Base-by-base conservation (phyloP, 1,140 invertebrate genomes). In the Forficula auricularia region DNA sequence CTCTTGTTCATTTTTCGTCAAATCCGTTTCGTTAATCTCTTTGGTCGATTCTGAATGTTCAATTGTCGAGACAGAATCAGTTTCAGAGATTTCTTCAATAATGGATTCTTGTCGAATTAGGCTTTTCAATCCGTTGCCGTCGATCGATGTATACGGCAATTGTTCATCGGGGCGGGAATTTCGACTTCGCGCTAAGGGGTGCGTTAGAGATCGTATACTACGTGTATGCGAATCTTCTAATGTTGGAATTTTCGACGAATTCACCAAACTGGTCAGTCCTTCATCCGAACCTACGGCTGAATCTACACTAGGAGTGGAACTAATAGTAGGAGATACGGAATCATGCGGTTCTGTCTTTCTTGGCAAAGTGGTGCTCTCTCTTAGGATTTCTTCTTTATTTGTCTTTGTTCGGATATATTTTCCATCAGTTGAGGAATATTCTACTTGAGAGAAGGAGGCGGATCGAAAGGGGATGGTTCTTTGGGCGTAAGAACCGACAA, bases 361-460 rank as follows among this genome's bases (percentile, higher is more conserved):
- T 4, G 46, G 47, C 12, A 51, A 39, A 6, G 48, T 51, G 12
- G 31, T 43, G n/a, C 35, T 42, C 10, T 27, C 22, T 27, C 22
- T n/a, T 45, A 9, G 20, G 15, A 4, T 7, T n/a, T 35, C 4
- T 4, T 35, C 15, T 35, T 35, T n/a, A 12, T 33, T 18, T 30
- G 14, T 31, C 36, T 36, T 33, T 32, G 44, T 51, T 15, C 56
- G 45, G 12, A 56, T 50, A 43, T 63, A 62, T 38, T 64, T 62
- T 8, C 61, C 60, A 13, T 63, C 60, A 6, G 46, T 48, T 0
- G 57, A 52, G 1, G 52, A 55, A 50, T 74, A 79, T 54, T 85
- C 81, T 32, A 82, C 79, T 59, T 85, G 82, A 0, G 82, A 82
- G 52, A 86, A 85, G 8, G 82, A 86, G 3, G 82, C 80, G 52